phyloP scores from a whole-genome alignment of 2,888 invertebrate species.

The Aporophyla lueneburgensis region DNA sequence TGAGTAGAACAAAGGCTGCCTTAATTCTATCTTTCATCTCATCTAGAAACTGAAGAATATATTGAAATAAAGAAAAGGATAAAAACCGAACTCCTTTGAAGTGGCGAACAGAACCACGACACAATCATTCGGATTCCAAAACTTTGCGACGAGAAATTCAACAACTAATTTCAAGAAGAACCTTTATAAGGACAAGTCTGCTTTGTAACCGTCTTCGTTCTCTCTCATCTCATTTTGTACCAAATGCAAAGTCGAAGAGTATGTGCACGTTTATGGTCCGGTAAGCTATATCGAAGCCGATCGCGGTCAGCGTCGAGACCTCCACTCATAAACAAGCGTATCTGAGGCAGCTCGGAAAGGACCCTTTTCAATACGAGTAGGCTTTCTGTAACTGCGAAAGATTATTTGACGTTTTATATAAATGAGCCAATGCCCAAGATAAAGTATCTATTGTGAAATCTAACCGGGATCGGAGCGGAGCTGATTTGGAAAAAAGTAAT shows the following conservation, averaged over 20 bases:
- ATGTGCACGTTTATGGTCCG: constrained; percentile 54
- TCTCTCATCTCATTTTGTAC: constrained; percentile 55
- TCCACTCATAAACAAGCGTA: constrained; percentile 65
- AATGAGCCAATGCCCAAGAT: constrained; percentile 70
- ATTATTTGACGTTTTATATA: constrained; percentile 75
- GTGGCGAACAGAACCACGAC: constrained; percentile 49
- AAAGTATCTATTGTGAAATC: constrained; percentile 68
- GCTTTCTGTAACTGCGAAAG: constrained; percentile 69
- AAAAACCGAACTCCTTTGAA: constrained; percentile 64
- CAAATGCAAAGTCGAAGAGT: constrained; percentile 35
- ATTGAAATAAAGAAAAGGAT: constrained; percentile 68
- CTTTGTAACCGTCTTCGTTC: constrained; percentile 62
- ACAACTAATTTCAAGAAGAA: constrained; percentile 66
- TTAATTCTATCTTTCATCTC: constrained; percentile 60
- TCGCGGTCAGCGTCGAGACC: constrained; percentile 36
- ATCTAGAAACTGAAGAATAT: constrained; percentile 57
- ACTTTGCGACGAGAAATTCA: constrained; percentile 60
- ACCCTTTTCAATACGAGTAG: constrained; percentile 70
- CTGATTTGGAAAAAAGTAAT: constrained; percentile 64
- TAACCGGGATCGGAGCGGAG: constrained; percentile 48
- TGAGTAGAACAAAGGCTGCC: constrained; percentile 52
- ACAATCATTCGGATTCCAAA: constrained; percentile 51
- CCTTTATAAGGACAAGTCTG: constrained; percentile 53
- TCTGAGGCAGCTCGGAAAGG: constrained; percentile 47
- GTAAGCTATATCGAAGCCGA: constrained; percentile 52